These are phyloP conservation scores for Zophobas atratus DNA, from an alignment of 1,140 invertebrate species.

Conservation along the genomic window DNA sequence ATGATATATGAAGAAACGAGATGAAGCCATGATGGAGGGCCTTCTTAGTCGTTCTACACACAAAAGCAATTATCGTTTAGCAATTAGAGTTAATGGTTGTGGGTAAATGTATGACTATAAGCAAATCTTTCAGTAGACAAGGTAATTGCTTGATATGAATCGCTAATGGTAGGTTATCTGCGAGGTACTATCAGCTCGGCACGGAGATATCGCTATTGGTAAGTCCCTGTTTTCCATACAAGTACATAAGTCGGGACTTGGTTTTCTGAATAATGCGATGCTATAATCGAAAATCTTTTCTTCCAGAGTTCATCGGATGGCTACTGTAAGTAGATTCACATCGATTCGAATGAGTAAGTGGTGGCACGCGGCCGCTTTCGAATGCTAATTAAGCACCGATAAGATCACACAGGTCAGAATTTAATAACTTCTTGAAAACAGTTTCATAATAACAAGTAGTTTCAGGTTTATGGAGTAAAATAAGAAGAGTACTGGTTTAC, in stretches of 20 bases:
- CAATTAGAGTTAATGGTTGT: slow-evolving; percentile 42
- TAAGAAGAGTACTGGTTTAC: neutral
- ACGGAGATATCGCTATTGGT: neutral
- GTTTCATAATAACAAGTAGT: slow-evolving; percentile 30
- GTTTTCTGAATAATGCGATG: neutral
- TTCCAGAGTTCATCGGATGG: slow-evolving; percentile 5
- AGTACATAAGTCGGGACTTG: neutral
- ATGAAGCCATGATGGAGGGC: slow-evolving; percentile 21
- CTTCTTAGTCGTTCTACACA: slow-evolving; percentile 18
- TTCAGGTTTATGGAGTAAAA: neutral
- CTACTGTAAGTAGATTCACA: slow-evolving; percentile 22
- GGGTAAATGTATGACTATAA: slow-evolving; percentile 38
- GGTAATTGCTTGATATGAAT: slow-evolving; percentile 42
- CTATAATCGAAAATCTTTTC: slow-evolving; percentile 1
- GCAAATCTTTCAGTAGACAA: slow-evolving; percentile 41
- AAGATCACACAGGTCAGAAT: slow-evolving; percentile 4
- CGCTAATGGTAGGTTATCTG: slow-evolving; percentile 41
- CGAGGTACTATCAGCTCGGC: slow-evolving; percentile 11
- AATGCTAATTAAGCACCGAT: slow-evolving; percentile 32
- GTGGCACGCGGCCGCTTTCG: slow-evolving; percentile 31
- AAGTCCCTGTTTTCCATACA: slow-evolving; percentile 16
- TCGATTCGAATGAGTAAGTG: slow-evolving; percentile 16
- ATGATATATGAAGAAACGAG: slow-evolving; percentile 21
- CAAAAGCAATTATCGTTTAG: slow-evolving; percentile 42
- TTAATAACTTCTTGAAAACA: slow-evolving; percentile 31